Evolutionary conservation across 2,888 invertebrate genomes (phyloP).

Genomic region (Embidobia sp.): DNA sequence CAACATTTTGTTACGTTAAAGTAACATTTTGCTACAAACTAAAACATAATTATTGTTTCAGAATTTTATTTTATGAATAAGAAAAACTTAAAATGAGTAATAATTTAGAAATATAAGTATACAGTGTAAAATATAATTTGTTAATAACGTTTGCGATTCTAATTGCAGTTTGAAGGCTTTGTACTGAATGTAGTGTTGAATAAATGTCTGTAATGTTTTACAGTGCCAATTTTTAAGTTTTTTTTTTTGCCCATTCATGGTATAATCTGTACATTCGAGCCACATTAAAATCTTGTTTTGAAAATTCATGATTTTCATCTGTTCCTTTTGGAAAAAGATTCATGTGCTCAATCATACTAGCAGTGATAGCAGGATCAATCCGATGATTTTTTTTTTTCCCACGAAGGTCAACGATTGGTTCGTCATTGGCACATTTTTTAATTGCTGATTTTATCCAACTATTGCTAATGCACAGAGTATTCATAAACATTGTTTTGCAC

Average conservation of each 20-base stretch:
- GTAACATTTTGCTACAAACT: too few species aligned
- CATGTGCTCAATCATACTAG: constrained; percentile 29
- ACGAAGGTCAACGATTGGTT: constrained; percentile 55
- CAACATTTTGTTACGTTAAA: too few species aligned
- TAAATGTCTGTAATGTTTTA: too few species aligned
- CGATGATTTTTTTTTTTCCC: background rate
- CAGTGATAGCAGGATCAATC: background rate
- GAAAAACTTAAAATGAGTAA: too few species aligned
- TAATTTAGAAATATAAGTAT: too few species aligned
- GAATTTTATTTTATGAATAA: too few species aligned
- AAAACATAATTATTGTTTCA: too few species aligned
- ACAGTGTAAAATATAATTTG: too few species aligned
- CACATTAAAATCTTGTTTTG: constrained; percentile 24
- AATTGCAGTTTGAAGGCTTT: too few species aligned
- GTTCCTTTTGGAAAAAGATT: constrained; percentile 41
- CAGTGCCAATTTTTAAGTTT: too few species aligned
- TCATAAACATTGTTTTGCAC: constrained; percentile 42
- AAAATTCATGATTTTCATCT: constrained; percentile 20
- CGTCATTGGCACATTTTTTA: background rate
- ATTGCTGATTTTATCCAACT: constrained; percentile 24
- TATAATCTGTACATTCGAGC: constrained; percentile 24
- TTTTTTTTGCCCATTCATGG: background rate
- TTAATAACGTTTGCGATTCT: too few species aligned
- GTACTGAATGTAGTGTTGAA: too few species aligned
- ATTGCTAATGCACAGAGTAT: constrained; percentile 32